These are phyloP conservation scores for Perognathus longimembris DNA, from an alignment of 2,113 vertebrate genomes.

Conservation along the genomic window DNA sequence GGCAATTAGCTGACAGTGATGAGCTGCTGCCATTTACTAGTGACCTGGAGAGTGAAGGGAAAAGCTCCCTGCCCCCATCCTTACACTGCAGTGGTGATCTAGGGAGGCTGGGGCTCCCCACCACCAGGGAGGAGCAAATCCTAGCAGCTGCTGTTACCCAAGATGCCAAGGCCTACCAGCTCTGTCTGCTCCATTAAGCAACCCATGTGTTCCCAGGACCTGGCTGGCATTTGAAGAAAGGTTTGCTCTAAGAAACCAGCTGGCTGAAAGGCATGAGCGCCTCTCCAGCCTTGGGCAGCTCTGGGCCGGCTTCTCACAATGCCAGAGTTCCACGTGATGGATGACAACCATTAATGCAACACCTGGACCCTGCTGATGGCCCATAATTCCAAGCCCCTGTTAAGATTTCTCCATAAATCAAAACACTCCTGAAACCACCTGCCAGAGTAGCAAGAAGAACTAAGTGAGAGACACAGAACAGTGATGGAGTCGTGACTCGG, in stretches of 20 bases:
- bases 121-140: neutral
- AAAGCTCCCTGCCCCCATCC: neutral
- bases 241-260: neutral
- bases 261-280: neutral
- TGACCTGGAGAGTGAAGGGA: neutral
- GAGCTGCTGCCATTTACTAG: neutral
- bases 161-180: neutral
- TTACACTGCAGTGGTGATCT: neutral
- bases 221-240: neutral
- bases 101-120: neutral
- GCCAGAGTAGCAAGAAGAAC: neutral
- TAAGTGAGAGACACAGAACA: neutral
- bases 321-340: neutral
- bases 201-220: neutral
- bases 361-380: slow-evolving; percentile 12
- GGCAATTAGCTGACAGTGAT: neutral
- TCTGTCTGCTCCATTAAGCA: slow-evolving; percentile 32
- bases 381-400: neutral
- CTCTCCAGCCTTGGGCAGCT: neutral
- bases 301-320: neutral
- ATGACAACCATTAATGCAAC: slow-evolving; percentile 21
- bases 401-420: slow-evolving; percentile 43
- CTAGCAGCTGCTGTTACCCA: neutral
- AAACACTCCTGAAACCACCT: slow-evolving; percentile 22
- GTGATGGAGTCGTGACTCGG: neutral